phyloP scores from a whole-genome alignment of 1,140 invertebrate species.

The Diachasmimorpha longicaudata region DNA sequence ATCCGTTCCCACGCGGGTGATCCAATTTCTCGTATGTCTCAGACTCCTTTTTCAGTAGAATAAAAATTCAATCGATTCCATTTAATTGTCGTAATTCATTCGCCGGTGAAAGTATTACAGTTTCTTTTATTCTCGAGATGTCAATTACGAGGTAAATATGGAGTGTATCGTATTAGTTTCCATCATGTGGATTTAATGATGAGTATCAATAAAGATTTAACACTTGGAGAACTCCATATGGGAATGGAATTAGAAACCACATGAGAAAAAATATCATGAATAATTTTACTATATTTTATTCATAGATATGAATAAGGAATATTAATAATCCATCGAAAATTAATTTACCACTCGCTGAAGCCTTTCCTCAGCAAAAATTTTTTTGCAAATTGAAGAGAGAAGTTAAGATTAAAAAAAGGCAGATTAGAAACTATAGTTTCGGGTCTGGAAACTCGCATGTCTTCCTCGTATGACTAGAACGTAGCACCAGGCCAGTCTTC shows the following conservation, averaged over 20 bases:
- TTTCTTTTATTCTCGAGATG: constrained; percentile 11
- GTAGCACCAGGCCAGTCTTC: too few species aligned
- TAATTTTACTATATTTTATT: neutral
- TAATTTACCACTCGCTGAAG: too few species aligned
- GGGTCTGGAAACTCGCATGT: too few species aligned
- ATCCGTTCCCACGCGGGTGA: neutral
- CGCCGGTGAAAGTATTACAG: neutral
- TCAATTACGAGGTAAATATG: neutral
- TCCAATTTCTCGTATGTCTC: neutral
- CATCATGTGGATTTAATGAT: neutral
- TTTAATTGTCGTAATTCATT: constrained; percentile 1
- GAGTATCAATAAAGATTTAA: neutral
- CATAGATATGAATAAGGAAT: too few species aligned
- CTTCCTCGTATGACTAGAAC: too few species aligned
- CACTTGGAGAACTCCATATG: neutral
- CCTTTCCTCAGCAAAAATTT: too few species aligned
- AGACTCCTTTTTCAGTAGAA: neutral
- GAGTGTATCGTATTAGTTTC: neutral
- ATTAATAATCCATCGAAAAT: too few species aligned
- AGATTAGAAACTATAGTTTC: too few species aligned
- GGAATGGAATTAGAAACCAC: neutral
- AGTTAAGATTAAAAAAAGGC: too few species aligned
- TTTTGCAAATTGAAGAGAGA: too few species aligned
- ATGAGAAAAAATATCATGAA: neutral
- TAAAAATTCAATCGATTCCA: neutral